phyloP scores from a whole-genome alignment of 2,113 vertebrate genomes.

The Rhineura floridana region DNA sequence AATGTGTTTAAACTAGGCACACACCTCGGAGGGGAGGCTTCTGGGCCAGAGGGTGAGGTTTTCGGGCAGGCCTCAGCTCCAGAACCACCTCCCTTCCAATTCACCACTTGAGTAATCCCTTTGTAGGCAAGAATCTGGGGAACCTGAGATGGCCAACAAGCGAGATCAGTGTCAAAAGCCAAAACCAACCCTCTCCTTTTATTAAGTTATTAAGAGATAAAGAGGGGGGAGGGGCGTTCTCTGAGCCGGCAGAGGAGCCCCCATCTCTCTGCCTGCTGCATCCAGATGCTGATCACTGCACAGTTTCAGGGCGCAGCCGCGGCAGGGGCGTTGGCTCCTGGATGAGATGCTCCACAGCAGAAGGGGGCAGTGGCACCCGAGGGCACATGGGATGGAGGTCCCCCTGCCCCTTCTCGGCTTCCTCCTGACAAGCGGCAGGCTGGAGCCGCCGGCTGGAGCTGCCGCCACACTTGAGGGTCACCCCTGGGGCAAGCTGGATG shows the following conservation, averaged over 20 bases:
- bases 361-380: accelerated
- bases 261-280: too few relatives aligned
- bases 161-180: not conserved
- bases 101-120: accelerated
- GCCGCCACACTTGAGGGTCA: constrained; percentile 57
- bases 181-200: too few relatives aligned
- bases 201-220: too few relatives aligned
- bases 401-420: accelerated
- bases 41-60: not conserved
- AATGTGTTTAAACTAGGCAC: too few relatives aligned
- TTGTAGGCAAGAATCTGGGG: not conserved
- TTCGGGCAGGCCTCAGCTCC: not conserved
- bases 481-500: constrained; percentile 69
- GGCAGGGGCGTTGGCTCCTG: not conserved
- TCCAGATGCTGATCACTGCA: accelerated
- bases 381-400: not conserved
- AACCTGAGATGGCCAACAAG: not conserved
- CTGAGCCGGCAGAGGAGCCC: too few relatives aligned
- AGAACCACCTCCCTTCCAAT: too few relatives aligned
- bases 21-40: too few relatives aligned
- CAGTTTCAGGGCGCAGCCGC: accelerated
- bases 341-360: not conserved
- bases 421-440: not conserved
- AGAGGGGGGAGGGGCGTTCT: not conserved
- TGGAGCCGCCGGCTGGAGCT: not conserved